Evolutionary conservation across 2,113 vertebrate species (phyloP).

Genomic region (Junco hyemalis): DNA sequence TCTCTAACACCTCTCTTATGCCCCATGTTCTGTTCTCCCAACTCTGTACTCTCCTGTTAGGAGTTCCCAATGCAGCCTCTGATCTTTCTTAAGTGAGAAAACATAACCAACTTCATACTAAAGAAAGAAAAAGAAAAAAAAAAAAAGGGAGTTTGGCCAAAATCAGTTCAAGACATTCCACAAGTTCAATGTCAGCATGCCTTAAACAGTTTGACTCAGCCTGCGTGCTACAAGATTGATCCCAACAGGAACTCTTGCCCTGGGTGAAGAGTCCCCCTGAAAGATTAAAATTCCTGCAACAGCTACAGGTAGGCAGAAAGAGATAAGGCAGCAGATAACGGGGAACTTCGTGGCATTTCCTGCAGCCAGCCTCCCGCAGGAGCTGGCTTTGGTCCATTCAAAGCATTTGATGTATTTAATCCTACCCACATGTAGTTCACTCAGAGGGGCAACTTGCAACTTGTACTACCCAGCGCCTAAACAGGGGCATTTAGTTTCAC

Average conservation of each 20-base stretch:
- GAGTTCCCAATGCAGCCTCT: neutral
- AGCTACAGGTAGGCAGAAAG: neutral
- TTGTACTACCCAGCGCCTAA: neutral
- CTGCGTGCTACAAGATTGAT: neutral
- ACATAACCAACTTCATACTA: neutral
- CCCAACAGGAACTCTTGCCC: neutral
- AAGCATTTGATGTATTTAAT: neutral
- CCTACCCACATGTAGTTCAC: fast-evolving
- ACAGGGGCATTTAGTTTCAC: fast-evolving
- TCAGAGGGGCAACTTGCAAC: fast-evolving
- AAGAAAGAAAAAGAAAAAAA: fast-evolving
- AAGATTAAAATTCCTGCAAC: neutral
- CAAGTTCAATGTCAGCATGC: neutral
- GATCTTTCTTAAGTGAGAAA: neutral
- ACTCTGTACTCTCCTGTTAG: neutral
- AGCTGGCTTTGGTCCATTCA: neutral
- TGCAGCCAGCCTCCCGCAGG: neutral
- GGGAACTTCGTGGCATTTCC: neutral
- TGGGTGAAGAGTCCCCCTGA: neutral
- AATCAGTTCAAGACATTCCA: neutral
- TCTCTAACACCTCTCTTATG: neutral
- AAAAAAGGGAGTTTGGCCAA: neutral
- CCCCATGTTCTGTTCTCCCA: neutral
- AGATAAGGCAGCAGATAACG: slow-evolving; percentile 16
- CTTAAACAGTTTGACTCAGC: neutral